Base-by-base conservation (phyloP, 2,888 invertebrate genomes). In the Brassicogethes aeneus region DNA sequence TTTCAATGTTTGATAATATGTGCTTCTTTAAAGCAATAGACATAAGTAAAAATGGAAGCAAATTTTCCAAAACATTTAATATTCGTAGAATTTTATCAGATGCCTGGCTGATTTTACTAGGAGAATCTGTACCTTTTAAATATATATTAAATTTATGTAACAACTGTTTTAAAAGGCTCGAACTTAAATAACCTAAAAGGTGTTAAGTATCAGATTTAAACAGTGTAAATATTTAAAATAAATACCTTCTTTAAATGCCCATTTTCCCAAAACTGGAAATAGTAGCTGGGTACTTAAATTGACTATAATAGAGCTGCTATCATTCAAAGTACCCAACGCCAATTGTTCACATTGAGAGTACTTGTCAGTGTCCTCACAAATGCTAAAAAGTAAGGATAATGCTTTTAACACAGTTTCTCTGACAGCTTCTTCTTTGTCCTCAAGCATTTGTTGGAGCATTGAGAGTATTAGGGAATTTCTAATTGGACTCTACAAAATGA, bases 391-490 rank as follows among this genome's bases (percentile, higher is more conserved):
- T 3, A 80, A 61, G 1, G 80, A 73, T 16, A 83, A 65, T 55
- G 79, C 79, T 51, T 70, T 70, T 2, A 81, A 71, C 3, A 76
- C 77, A n/a, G 75, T 73, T 45, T 72, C 74, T 46, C 81, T 64
- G 2, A 83, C 80, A 36, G 64, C 57, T 15, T 77, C 73, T 48
- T 79, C 77, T 49, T 75, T 74, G 55, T 84, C 84, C 50, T 82
- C 81, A 40, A 81, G 60, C 76, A 84, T 76, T 67, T 84, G 83
- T 55, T 81, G 79, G 29, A 84, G 64, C 76, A 84, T 82, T 8
- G 82, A 81, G 34, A 83, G 65, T 59, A 83, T 73, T 17, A 83
- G 63, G 0, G 82, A 84, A 55, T 80, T 79, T 29, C 81, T 68
- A 31, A 82, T 75, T 31, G 75, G 72, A 55, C 71, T 71, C 69